Percentiles rank a stretch among this genome's conserved stretches.
These are phyloP conservation scores for Zootermopsis nevadensis DNA, from an alignment of 2,888 invertebrate species.

Conservation along the genomic window DNA sequence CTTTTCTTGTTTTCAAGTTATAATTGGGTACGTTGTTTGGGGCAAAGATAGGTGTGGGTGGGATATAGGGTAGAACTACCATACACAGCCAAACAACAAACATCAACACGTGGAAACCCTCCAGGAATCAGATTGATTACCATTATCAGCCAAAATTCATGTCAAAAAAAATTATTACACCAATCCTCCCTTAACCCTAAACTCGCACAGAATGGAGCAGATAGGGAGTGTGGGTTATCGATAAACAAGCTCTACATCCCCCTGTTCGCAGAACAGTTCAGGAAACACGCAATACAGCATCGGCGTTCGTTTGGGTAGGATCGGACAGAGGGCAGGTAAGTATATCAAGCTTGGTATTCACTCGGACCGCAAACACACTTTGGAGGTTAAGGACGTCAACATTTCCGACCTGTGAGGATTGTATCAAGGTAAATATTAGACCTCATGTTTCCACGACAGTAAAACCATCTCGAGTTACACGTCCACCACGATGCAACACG, in stretches of 20 bases:
- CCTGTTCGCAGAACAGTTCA: not conserved
- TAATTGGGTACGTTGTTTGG: constrained; percentile 51
- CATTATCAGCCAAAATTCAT: constrained; percentile 51
- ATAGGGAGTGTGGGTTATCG: constrained; percentile 44
- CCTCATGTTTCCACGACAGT: constrained; percentile 1
- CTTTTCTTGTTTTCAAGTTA: constrained; percentile 54
- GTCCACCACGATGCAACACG: constrained; percentile 51
- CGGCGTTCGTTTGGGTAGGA: constrained; percentile 33
- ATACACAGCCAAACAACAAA: constrained; percentile 39
- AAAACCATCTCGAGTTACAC: constrained; percentile 6
- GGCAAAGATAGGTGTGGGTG: constrained; percentile 15
- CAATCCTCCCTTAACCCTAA: constrained; percentile 24
- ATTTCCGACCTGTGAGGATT: not conserved
- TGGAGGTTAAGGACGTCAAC: not conserved
- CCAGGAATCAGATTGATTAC: constrained; percentile 52
- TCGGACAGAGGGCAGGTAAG: constrained; percentile 18
- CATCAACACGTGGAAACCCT: constrained; percentile 44
- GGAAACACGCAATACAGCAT: constrained; percentile 1
- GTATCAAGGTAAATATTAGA: not conserved
- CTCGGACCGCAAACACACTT: not conserved
- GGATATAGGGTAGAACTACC: constrained; percentile 30
- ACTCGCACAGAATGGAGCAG: constrained; percentile 34
- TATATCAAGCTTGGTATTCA: not conserved
- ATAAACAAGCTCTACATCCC: constrained; percentile 45
- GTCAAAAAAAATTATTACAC: constrained; percentile 51